Conservation (phyloP, 2,797 vertebrate species). For the Apogon hyalosoma region DNA sequence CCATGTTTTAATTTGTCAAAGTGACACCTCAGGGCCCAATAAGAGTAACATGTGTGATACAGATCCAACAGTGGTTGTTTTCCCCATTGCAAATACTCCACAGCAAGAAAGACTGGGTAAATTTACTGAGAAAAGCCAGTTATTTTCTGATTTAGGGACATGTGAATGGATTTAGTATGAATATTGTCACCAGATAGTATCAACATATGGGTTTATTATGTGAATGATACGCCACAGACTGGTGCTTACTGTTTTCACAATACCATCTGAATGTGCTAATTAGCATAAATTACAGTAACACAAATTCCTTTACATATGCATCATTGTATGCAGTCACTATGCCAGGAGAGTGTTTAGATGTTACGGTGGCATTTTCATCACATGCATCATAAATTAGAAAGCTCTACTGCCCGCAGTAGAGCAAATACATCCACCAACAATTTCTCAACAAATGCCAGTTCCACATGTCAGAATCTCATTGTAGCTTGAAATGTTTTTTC, state of each 20-base stretch:
- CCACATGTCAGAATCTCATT: conserved; percentile 41
- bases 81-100: conserved; percentile 49
- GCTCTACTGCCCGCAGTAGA: background rate
- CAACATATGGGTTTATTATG: background rate
- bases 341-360: background rate
- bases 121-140: conserved; percentile 12
- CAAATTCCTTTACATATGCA: background rate
- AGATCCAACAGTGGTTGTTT: conserved; percentile 63
- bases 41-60: conserved; percentile 48
- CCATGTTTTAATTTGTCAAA: conserved; percentile 57
- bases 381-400: conserved; percentile 20
- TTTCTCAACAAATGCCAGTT: conserved; percentile 45
- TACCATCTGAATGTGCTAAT: background rate
- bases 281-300: background rate
- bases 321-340: background rate
- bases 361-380: conserved; percentile 9
- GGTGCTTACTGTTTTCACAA: background rate
- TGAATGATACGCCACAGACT: background rate
- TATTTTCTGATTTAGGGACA: too few species aligned
- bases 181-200: background rate
- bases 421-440: conserved; percentile 21
- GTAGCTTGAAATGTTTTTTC: conserved; percentile 52
- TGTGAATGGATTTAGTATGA: too few species aligned
- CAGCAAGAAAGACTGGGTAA: conserved; percentile 5
- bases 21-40: conserved; percentile 49